Base-by-base conservation (phyloP, 2,113 vertebrate genomes). In the Pseudopipra pipra region DNA sequence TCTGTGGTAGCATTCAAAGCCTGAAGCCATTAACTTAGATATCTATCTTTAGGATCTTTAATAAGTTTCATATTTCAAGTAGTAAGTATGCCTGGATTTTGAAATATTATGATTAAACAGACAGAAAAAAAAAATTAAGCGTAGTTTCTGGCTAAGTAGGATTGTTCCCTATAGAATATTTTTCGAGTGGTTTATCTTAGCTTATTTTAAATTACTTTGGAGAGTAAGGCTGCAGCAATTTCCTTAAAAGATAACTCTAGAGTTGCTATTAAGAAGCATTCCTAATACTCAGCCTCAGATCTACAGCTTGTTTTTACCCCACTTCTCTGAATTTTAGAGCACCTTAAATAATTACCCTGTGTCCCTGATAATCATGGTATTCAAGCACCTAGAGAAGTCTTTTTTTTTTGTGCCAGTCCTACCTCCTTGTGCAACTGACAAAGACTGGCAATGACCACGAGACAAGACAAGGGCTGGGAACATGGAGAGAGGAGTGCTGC, bases 141-240 rank as follows among this genome's bases (percentile, higher is more conserved):
- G 0, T 35, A 75, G 35, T 55, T 90, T 51, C 41, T 76, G 82
- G 49, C 39, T 70, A 77, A 63, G 68, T 11, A 71, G n/a, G 18
- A 55, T 47, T 77, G 19, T 41, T 75, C 30, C 44, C 35, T 15
- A 18, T 44, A 83, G 47, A 56, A 65, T 18, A 68, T 77, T 95
- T 96, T 95, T 80, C 61, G 75, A 66, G 41, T 66, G 23, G 44
- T 79, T 97, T 94, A 72, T 88, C 71, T 83, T 58, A 93, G 21
- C 35, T 89, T 85, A 71, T 63, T 91, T 91, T 67, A 80, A 93
- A 80, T 79, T 4, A 54, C 35, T 84, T 92, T 89, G 43, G 86
- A 96, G 63, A 63, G 54, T 37, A 76, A 85, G 24, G 28, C 20
- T 79, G 24, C 25, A 77, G 43, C n/a, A 83, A 46, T 93, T 80